Base-by-base conservation (phyloP, 2,797 vertebrate species). In the Anisognathus igniventris region DNA sequence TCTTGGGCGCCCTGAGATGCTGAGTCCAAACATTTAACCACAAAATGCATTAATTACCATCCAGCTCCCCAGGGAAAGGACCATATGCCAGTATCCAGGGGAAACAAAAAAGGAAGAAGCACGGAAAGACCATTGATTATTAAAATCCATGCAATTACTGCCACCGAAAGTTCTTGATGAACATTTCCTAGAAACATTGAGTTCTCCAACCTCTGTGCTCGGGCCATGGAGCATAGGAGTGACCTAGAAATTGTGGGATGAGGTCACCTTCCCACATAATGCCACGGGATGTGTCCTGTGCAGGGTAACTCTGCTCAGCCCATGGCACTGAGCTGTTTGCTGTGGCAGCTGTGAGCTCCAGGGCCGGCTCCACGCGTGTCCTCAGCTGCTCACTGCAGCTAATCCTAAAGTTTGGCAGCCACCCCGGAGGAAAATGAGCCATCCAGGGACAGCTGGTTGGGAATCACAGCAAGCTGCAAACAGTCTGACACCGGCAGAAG, bases 361-460 rank as follows among this genome's bases (percentile, higher is more conserved):
- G 68, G 39, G 25, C 51, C 0, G 1, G 47, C 27, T 62, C 83
- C 54, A n/a, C 2, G 0, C 8, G 1, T 17, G 57, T 72, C 92
- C 92, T 93, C 91, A 82, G 95, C 91, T 90, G 86, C 78, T 96
- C 90, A 7, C 47, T 35, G 64, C 68, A 44, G 68, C 23, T 61
- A 62, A 77, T 68, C 65, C 65, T 33, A 5, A 16, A 47, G 74
- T 70, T 50, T 95, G 94, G 95, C 93, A 90, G 25, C 44, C 31
- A 2, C 50, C 22, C 72, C 5, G 6, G 66, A 78, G 42, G 86
- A 64, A 81, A 95, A 92, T 27, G 83, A 94, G 90, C 92, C 24
- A 25, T 76, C 33, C 14, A 86, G 90, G 82, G 95, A 93, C 95
- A 96, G 96, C 95, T 96, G 95, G 50, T 5, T n/a, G 93, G 83